phyloP scores from a whole-genome alignment of 2,888 invertebrate genomes.

The Boloria selene region DNA sequence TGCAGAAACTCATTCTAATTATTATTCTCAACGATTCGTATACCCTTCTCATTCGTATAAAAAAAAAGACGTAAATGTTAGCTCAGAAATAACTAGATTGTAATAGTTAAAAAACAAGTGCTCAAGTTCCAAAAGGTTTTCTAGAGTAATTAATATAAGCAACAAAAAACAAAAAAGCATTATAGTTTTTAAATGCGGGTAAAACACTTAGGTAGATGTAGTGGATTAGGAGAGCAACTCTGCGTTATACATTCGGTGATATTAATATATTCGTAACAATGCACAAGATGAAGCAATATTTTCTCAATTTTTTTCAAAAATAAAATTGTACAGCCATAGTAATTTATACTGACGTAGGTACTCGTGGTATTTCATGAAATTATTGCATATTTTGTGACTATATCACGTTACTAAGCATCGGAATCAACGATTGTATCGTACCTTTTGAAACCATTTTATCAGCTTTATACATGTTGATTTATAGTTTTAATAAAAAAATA shows the following conservation, averaged over 20 bases:
- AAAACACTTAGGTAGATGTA: slow-evolving; percentile 15
- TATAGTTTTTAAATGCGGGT: slow-evolving; percentile 3
- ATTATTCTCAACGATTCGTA: slow-evolving; percentile 74
- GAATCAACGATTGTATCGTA: slow-evolving; percentile 25
- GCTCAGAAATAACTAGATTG: slow-evolving; percentile 87
- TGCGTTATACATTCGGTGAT: slow-evolving; percentile 26
- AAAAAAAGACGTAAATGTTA: slow-evolving; percentile 81
- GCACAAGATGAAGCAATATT: slow-evolving; percentile 32
- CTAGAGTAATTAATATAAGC: neutral
- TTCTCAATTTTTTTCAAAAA: slow-evolving; percentile 16
- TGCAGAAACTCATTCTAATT: slow-evolving; percentile 62
- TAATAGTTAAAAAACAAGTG: slow-evolving; percentile 59
- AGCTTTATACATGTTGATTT: slow-evolving; percentile 56
- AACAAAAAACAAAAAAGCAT: neutral
- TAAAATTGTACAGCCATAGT: slow-evolving; percentile 23
- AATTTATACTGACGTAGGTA: slow-evolving; percentile 22
- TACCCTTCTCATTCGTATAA: slow-evolving; percentile 78
- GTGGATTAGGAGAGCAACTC: slow-evolving; percentile 13
- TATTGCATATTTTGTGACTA: slow-evolving; percentile 31
- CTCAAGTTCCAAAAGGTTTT: slow-evolving; percentile 37
- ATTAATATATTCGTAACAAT: slow-evolving; percentile 15
- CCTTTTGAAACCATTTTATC: slow-evolving; percentile 43
- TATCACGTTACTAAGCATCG: slow-evolving; percentile 19
- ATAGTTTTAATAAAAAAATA: slow-evolving; percentile 56
- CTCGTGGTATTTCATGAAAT: slow-evolving; percentile 22